Conservation (phyloP, 2,797 vertebrate species). For the Acanthurus lineatus region DNA sequence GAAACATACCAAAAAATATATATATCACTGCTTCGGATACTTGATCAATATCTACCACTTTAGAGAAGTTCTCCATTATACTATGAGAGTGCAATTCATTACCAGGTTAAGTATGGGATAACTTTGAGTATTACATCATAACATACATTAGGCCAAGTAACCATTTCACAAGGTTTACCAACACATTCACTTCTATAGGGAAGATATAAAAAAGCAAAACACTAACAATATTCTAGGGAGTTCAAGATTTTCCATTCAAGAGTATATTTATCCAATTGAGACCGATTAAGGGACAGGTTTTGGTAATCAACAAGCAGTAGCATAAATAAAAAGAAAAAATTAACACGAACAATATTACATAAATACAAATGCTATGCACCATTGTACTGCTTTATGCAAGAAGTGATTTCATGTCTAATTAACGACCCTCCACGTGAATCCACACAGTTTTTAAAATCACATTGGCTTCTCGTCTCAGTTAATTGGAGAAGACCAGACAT, state of each 20-base stretch:
- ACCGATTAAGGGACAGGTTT: slow-evolving; percentile 84
- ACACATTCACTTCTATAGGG: slow-evolving; percentile 89
- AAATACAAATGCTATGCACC: slow-evolving; percentile 89
- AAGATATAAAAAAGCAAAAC: slow-evolving; percentile 80
- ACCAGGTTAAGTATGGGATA: slow-evolving; percentile 85
- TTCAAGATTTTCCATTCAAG: slow-evolving; percentile 85
- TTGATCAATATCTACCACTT: slow-evolving; percentile 85
- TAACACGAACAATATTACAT: slow-evolving; percentile 86
- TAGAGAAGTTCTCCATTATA: slow-evolving; percentile 83
- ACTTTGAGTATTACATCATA: slow-evolving; percentile 86
- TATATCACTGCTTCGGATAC: slow-evolving; percentile 81
- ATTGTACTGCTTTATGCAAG: slow-evolving; percentile 82
- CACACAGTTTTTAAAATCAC: slow-evolving; percentile 69
- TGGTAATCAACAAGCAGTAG: slow-evolving; percentile 88
- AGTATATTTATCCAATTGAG: slow-evolving; percentile 82
- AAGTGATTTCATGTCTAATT: slow-evolving; percentile 79
- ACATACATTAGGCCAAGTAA: slow-evolving; percentile 85
- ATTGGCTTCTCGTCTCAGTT: slow-evolving; percentile 65
- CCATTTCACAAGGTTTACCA: slow-evolving; percentile 88
- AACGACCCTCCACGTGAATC: slow-evolving; percentile 71
- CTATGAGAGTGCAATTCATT: slow-evolving; percentile 87
- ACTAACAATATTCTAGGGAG: slow-evolving; percentile 79
- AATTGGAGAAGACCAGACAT: slow-evolving; percentile 75
- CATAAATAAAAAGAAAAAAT: slow-evolving; percentile 87
- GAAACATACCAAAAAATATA: slow-evolving; percentile 83